These are phyloP conservation scores for Lottia gigantea DNA, from an alignment of 2,888 invertebrate genomes.

Conservation along the genomic window DNA sequence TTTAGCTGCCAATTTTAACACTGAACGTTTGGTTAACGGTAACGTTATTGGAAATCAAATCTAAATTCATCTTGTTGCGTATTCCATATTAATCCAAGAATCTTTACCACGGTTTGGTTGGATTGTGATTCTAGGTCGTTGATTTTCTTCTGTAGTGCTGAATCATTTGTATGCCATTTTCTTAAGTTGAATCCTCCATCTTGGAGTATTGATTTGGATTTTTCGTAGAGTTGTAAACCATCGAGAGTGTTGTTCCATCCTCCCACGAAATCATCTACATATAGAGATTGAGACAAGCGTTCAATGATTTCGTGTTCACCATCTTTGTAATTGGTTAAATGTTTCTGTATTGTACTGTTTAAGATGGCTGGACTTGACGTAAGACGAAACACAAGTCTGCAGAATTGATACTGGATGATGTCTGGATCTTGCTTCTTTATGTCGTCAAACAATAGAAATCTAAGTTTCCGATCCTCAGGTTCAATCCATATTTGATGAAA, in stretches of 20 bases:
- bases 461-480: not conserved
- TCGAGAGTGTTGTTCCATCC: not conserved
- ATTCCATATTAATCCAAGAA: not conserved
- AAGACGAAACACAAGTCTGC: conserved; percentile 9
- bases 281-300: conserved; percentile 1
- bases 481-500: conserved; percentile 10
- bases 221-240: too few relatives aligned
- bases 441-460: too few relatives aligned
- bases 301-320: not conserved
- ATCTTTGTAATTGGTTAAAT: not conserved
- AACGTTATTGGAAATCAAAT: not conserved
- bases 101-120: not conserved
- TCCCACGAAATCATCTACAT: conserved; percentile 13
- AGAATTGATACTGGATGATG: conserved; percentile 10
- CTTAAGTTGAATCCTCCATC: too few relatives aligned
- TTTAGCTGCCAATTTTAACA: not conserved
- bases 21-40: conserved; percentile 1
- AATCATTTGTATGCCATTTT: too few relatives aligned
- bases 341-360: not conserved
- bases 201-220: too few relatives aligned
- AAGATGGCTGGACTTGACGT: conserved; percentile 9
- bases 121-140: too few relatives aligned
- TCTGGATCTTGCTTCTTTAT: not conserved
- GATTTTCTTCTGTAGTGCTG: too few relatives aligned
- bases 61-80: not conserved